A percentile compares a stretch with the other conserved stretches of the same genome.
Conservation (phyloP, 2,888 invertebrate species). For the Cotesia congregata region DNA sequence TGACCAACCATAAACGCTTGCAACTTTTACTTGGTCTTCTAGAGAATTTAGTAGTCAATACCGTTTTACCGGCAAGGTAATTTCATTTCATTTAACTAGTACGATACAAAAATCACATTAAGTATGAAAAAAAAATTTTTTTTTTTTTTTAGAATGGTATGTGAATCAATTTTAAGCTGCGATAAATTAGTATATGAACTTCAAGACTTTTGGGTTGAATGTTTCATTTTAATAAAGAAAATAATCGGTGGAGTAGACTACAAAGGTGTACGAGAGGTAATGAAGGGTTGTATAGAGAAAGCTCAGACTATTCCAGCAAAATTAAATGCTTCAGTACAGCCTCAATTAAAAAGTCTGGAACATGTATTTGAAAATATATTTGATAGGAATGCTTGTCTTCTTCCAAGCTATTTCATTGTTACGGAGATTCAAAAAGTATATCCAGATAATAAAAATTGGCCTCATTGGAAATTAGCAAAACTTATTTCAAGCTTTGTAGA, state of each 20-base stretch:
- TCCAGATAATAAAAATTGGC: slow-evolving; percentile 84
- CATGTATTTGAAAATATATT: slow-evolving; percentile 90
- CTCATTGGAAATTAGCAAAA: slow-evolving; percentile 94
- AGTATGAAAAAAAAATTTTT: not conserved
- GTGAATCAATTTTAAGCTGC: slow-evolving; percentile 87
- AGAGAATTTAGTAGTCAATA: slow-evolving; percentile 81
- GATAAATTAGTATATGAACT: slow-evolving; percentile 87
- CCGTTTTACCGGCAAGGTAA: slow-evolving; percentile 83
- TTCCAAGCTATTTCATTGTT: slow-evolving; percentile 95
- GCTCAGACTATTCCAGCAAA: slow-evolving; percentile 84
- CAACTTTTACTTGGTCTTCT: slow-evolving; percentile 82
- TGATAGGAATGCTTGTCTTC: slow-evolving; percentile 90
- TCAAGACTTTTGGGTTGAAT: slow-evolving; percentile 90
- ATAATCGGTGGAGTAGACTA: slow-evolving; percentile 94
- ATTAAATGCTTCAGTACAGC: slow-evolving; percentile 84
- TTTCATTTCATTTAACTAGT: not conserved
- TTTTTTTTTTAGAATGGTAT: slow-evolving; percentile 77
- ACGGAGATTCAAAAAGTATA: slow-evolving; percentile 94
- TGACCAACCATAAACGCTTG: slow-evolving; percentile 82
- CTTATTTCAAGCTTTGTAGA: slow-evolving; percentile 91
- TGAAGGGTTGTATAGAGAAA: slow-evolving; percentile 93
- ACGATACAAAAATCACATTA: not conserved
- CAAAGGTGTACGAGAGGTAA: slow-evolving; percentile 93
- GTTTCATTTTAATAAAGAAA: slow-evolving; percentile 86
- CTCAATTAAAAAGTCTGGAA: slow-evolving; percentile 85